A percentile compares a stretch with the other conserved stretches of the same genome.
phyloP scores from a whole-genome alignment of 2,888 invertebrate species.

The Phania funesta region DNA sequence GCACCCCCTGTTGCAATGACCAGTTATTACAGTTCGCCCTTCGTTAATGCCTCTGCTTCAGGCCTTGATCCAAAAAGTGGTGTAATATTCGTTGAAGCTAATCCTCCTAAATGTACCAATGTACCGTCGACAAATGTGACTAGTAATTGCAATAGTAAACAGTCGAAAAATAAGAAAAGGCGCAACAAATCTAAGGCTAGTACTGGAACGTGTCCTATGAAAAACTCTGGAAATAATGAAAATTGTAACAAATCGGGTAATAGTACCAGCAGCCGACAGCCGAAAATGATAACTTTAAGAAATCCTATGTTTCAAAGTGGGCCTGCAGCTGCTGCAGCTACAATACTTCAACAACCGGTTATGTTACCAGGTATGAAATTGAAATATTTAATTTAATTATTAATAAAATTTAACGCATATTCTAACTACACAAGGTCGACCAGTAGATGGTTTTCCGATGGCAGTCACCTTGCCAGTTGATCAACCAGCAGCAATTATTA shows the following conservation, averaged over 20 bases:
- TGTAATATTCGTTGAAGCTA: conserved; percentile 80
- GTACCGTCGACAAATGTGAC: conserved; percentile 52
- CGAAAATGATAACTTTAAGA: conserved; percentile 88
- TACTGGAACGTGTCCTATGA: conserved; percentile 47
- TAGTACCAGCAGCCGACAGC: conserved; percentile 66
- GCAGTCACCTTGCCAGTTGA: conserved; percentile 77
- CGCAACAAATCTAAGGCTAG: conserved; percentile 75
- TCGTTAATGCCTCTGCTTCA: conserved; percentile 67
- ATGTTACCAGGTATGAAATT: conserved; percentile 71
- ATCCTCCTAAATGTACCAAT: conserved; percentile 67
- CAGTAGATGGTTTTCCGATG: conserved; percentile 70
- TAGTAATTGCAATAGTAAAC: conserved; percentile 71
- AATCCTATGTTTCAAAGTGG: conserved; percentile 86
- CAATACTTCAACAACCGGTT: conserved; percentile 69
- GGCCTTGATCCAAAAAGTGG: conserved; percentile 74
- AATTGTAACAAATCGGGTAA: conserved; percentile 64
- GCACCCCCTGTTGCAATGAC: conserved; percentile 68
- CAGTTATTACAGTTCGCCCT: conserved; percentile 71
- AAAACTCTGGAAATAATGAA: conserved; percentile 42
- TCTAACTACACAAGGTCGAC: conserved; percentile 68
- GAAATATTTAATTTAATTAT: neutral
- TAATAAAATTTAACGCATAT: neutral
- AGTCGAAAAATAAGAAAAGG: conserved; percentile 76
- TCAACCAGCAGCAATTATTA: conserved; percentile 85
- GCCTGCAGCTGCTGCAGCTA: conserved; percentile 62